Percentiles rank a stretch among this genome's conserved stretches.
Conservation (phyloP, 2,888 invertebrate species). For the Tiliacea citrago region DNA sequence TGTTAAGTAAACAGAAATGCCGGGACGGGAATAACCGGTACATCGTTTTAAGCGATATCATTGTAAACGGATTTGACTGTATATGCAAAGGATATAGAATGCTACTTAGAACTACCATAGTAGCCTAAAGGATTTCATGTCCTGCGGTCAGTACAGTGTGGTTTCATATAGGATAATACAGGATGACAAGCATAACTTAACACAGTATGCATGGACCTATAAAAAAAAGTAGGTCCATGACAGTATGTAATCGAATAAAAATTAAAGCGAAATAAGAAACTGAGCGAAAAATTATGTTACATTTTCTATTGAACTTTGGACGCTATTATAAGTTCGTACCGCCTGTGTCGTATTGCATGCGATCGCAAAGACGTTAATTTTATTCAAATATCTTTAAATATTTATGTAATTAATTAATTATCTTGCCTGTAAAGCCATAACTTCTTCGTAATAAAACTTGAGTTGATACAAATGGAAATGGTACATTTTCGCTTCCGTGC, state of each 20-base stretch:
- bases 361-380: not conserved
- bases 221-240: too few species aligned
- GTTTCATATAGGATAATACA: not conserved
- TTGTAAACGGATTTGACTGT: too few species aligned
- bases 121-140: not conserved
- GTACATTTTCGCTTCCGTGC: constrained; percentile 76
- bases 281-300: not conserved
- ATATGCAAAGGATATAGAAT: not conserved
- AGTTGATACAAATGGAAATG: constrained; percentile 75
- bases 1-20: too few species aligned
- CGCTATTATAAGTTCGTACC: not conserved
- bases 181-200: not conserved
- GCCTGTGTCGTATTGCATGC: not conserved
- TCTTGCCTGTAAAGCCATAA: constrained; percentile 77
- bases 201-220: too few species aligned
- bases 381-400: not conserved
- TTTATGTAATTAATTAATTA: not conserved
- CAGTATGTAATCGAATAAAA: not conserved
- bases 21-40: too few species aligned
- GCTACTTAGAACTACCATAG: not conserved
- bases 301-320: not conserved
- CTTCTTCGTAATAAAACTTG: constrained; percentile 80
- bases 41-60: too few species aligned
- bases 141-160: not conserved
- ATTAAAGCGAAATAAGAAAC: not conserved